Evolutionary conservation across 1,140 invertebrate genomes (phyloP), one percentile per base, ranked within the genome.

Genomic region (Ptiloglossa arizonensis): DNA sequence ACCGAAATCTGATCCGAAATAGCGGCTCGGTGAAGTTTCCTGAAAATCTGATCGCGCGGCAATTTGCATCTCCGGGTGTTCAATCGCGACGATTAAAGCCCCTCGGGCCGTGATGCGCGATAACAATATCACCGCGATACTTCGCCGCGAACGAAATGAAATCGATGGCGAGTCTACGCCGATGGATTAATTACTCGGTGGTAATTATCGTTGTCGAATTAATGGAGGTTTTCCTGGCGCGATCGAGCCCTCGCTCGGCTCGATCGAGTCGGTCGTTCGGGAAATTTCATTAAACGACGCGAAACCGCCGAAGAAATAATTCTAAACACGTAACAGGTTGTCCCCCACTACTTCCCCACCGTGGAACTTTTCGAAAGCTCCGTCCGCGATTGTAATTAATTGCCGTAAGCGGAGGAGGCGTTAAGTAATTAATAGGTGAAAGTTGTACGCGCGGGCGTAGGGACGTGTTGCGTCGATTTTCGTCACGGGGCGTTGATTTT

Each of bases 321-420:
- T 78, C 81, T 82, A 83, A 82, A 82, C 74, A 83, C 56, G 81
- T 83, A 82, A 83, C 80, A 83, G 81, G 81, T 82, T 79, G 50
- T 83, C 48, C 35, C 17, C 35, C n/a, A n/a, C n/a, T n/a, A n/a
- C n/a, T n/a, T n/a, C n/a, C n/a, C n/a, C n/a, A n/a, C n/a, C n/a
- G n/a, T n/a, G n/a, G 19, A 83, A 78, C 80, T 77, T 78, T 82
- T 80, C 56, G 54, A 56, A n/a, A n/a, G n/a, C n/a, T n/a, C n/a
- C n/a, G n/a, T n/a, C 75, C 68, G 78, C 71, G 77, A 83, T 79
- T 83, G 50, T 82, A 83, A 83, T 83, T 83, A 82, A 83, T 71
- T 50, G 60, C 44, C 27, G 70, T 27, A 24, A 78, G 60, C 54
- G 76, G 59, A 32, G 46, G 68, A 32, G 46, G 68, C 46, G 68